Conservation (phyloP, 2,797 vertebrate species). For the Takifugu rubripes region DNA sequence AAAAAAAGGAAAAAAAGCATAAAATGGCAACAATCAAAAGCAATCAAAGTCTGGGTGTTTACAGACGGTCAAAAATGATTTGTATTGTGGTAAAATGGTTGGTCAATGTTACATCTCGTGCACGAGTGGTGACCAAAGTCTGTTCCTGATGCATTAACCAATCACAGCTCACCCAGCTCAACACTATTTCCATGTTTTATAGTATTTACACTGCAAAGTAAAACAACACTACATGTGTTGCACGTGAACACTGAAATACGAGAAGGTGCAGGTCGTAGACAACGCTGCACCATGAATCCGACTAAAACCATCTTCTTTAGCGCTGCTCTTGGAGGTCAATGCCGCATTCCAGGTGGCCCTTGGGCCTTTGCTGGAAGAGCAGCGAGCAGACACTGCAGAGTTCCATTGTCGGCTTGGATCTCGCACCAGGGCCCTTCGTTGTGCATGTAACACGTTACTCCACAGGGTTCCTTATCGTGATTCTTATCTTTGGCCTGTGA, state of each 20-base stretch:
- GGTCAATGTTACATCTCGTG: too few species aligned
- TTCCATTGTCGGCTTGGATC: neutral
- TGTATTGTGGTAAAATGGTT: too few species aligned
- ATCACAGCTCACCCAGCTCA: neutral
- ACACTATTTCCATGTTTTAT: neutral
- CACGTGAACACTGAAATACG: neutral
- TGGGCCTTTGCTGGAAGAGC: too few species aligned
- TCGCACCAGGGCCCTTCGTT: constrained; percentile 8
- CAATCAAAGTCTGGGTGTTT: neutral
- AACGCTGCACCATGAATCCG: neutral
- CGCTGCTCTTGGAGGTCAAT: neutral
- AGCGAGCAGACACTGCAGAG: constrained; percentile 1
- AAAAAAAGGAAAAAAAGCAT: neutral
- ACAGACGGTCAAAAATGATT: too few species aligned
- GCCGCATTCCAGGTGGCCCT: neutral
- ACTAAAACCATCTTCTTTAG: neutral
- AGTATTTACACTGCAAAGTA: neutral
- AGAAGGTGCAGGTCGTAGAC: neutral
- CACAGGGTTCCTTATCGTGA: neutral
- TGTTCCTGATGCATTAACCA: neutral
- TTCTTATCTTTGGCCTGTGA: neutral
- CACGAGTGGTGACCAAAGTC: neutral
- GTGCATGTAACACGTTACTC: constrained; percentile 6
- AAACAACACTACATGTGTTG: neutral
- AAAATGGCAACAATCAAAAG: neutral